These are phyloP conservation scores for Pterocles burchelli DNA, from an alignment of 2,113 vertebrate species.

Conservation along the genomic window DNA sequence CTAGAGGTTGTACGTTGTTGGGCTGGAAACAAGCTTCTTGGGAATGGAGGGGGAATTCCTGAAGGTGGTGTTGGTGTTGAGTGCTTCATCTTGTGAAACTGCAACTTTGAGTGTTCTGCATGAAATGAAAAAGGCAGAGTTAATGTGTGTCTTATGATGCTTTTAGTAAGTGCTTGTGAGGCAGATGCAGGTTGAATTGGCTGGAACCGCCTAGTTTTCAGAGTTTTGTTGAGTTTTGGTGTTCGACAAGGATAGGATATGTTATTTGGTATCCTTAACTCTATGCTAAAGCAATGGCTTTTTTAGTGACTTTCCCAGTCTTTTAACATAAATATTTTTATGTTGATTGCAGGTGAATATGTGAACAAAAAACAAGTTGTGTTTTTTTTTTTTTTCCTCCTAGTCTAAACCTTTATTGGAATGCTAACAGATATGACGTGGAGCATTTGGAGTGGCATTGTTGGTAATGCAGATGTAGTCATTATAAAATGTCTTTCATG, in stretches of 20 bases:
- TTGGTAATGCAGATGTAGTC: background rate
- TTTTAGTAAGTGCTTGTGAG: background rate
- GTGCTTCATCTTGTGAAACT: background rate
- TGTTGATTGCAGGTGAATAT: background rate
- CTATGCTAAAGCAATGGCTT: background rate
- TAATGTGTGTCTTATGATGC: accelerated
- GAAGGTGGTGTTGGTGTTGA: background rate
- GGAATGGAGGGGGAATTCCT: background rate
- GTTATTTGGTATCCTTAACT: background rate
- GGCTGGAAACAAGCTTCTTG: background rate
- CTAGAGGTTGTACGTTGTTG: background rate
- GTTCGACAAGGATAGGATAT: background rate
- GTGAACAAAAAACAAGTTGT: background rate
- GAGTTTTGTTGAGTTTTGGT: background rate
- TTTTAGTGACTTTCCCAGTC: background rate
- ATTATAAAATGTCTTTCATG: background rate
- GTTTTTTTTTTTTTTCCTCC: background rate
- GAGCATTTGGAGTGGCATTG: background rate
- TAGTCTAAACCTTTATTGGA: background rate
- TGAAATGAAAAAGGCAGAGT: background rate
- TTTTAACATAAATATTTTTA: background rate
- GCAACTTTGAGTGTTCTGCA: background rate
- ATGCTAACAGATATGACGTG: background rate
- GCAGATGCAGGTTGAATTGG: background rate
- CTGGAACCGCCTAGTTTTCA: background rate